Base-by-base conservation (phyloP, 2,888 invertebrate genomes). In the Neoitamus cyanurus region DNA sequence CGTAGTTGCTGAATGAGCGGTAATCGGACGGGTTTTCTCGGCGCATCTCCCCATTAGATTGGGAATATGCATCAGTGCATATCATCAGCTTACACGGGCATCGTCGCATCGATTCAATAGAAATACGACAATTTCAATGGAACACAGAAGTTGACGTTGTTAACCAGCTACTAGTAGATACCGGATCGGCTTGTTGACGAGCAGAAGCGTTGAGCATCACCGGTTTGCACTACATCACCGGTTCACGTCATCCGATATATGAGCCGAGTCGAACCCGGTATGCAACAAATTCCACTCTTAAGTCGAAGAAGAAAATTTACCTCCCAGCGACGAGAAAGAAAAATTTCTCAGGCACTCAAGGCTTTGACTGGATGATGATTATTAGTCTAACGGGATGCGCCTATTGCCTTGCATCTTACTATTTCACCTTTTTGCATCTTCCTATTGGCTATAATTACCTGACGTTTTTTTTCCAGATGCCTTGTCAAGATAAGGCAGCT, bases 311-410 rank as follows among this genome's bases (percentile, higher is more conserved):
- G 20, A 15, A 73, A 73, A 34, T 73, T 73, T 73, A 73, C 20
- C 73, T 34, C 73, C 73, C 25, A 34, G 36, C 73, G 20, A 36
- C 31, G 34, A 73, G 72, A 20, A 58, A 7, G 15, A 13, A 28
- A 30, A 80, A 80, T 31, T 80, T 58, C 20, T 28, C 6, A 25
- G 36, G 25, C 46, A 30, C 36, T 48, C 58, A 80, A 48, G 31
- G 1, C 80, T 80, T 31, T 68, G 80, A 77, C 80, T 48, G 20
- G 68, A 58, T 68, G 48, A 80, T 80, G 31, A 68, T 58, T 80
- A 80, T 58, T 80, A 58, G 28, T 68, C 30, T 80, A 80, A 80
- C 80, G 80, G 80, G 68, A 80, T 80, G 58, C 31, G 31, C 48
- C 58, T 80, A 80, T 80, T 80, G 15, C n/a, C 28, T 15, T 80